A percentile compares a stretch with the other conserved stretches of the same genome.
These are phyloP conservation scores for Heliangelus exortis DNA, from an alignment of 2,797 vertebrate species.

Conservation along the genomic window DNA sequence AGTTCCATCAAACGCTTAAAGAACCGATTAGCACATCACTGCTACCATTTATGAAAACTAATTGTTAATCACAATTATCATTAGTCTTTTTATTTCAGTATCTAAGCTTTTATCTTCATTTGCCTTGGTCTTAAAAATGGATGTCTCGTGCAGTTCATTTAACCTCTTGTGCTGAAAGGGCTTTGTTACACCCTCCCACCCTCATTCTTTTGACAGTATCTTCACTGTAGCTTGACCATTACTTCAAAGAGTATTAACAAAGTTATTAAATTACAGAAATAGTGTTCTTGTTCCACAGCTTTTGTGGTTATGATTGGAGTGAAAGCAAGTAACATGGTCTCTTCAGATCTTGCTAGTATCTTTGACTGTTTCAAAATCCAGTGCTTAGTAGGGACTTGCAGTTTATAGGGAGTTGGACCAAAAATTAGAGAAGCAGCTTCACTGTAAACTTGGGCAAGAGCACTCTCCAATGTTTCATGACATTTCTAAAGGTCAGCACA, in stretches of 20 bases:
- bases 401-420: not conserved
- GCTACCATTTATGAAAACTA: not conserved
- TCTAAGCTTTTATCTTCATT: not conserved
- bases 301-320: not conserved
- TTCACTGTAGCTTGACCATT: not conserved
- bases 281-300: not conserved
- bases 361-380: not conserved
- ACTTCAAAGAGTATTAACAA: not conserved
- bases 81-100: not conserved
- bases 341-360: not conserved
- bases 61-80: not conserved
- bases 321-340: not conserved
- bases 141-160: not conserved
- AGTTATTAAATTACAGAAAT: not conserved
- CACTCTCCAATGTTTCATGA: not conserved
- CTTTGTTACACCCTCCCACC: not conserved
- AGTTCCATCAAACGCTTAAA: not conserved
- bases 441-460: not conserved
- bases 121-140: not conserved
- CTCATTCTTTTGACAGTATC: not conserved
- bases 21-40: not conserved
- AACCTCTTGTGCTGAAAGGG: not conserved
- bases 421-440: not conserved
- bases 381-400: not conserved
- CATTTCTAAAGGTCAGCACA: not conserved